Conservation (phyloP, 2,113 vertebrate species). For the Cheirogaleus medius region DNA sequence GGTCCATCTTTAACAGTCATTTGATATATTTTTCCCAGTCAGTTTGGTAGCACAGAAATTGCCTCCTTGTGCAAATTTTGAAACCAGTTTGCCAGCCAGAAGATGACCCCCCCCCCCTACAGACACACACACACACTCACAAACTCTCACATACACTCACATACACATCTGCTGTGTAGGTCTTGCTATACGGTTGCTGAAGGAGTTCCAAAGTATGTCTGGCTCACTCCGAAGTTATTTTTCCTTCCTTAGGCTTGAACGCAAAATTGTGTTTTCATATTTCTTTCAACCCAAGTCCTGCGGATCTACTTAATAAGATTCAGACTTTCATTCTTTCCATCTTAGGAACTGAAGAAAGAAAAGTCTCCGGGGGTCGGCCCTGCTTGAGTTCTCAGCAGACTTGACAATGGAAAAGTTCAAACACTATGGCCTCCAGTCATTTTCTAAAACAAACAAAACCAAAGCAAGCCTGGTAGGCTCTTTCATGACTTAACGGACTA, state of each 20-base stretch:
- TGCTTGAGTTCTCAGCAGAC: constrained; percentile 68
- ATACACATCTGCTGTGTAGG: neutral
- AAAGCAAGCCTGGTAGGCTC: neutral
- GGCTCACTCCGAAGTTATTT: constrained; percentile 46
- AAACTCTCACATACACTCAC: too few relatives aligned
- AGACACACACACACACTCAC: neutral
- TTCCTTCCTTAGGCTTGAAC: constrained; percentile 45
- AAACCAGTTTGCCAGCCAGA: neutral
- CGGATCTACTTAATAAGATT: constrained; percentile 73
- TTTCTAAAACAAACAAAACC: constrained; percentile 74
- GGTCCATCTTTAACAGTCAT: neutral
- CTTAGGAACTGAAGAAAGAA: constrained; percentile 49
- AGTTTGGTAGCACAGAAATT: neutral
- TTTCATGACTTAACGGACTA: constrained; percentile 31
- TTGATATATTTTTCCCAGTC: neutral
- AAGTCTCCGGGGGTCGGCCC: constrained; percentile 12
- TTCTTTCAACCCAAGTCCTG: constrained; percentile 51
- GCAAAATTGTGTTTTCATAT: constrained; percentile 50
- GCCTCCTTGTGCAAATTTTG: neutral
- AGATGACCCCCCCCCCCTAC: neutral
- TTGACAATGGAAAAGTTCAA: constrained; percentile 71
- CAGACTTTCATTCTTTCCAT: constrained; percentile 66
- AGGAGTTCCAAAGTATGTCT: neutral
- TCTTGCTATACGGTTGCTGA: neutral
- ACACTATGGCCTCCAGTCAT: constrained; percentile 66